A percentile compares a stretch with the other conserved stretches of the same genome.
Conservation (phyloP, 2,113 vertebrate species). For the Dascyllus trimaculatus region DNA sequence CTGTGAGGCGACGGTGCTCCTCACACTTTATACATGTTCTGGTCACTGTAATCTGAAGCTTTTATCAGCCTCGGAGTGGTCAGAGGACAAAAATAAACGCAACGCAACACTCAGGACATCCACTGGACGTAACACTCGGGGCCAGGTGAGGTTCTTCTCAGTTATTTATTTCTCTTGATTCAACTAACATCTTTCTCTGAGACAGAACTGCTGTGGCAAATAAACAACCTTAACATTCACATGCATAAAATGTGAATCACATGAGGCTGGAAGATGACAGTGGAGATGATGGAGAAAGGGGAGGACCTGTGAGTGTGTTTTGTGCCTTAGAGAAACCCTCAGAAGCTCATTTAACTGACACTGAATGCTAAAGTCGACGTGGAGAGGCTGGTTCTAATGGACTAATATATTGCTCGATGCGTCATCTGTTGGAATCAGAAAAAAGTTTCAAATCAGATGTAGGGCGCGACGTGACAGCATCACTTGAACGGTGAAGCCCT, state of each 20-base stretch:
- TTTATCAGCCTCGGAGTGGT: neutral
- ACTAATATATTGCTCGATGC: conserved; percentile 58
- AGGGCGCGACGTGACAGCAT: conserved; percentile 15
- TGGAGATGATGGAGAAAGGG: conserved; percentile 55
- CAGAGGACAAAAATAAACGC: neutral
- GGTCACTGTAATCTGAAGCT: no score
- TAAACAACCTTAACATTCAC: conserved; percentile 80
- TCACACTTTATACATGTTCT: no score
- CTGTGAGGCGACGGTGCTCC: no score
- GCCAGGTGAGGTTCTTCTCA: conserved; percentile 59
- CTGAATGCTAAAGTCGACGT: conserved; percentile 34
- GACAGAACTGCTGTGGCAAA: conserved; percentile 76
- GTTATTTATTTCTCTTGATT: conserved; percentile 81
- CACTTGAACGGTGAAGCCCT: conserved; percentile 36
- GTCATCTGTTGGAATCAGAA: conserved; percentile 3
- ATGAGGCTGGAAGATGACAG: conserved; percentile 64
- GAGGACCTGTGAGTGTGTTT: conserved; percentile 59
- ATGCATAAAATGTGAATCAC: conserved; percentile 81
- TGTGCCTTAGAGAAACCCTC: conserved; percentile 73
- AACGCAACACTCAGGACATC: conserved; percentile 5
- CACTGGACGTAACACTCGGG: conserved; percentile 31
- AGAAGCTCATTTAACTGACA: conserved; percentile 51
- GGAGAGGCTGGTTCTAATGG: conserved; percentile 22
- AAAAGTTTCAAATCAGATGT: neutral
- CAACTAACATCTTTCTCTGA: conserved; percentile 79